Conservation (phyloP, 2,797 vertebrate species). For the Lutjanus campechanus region DNA sequence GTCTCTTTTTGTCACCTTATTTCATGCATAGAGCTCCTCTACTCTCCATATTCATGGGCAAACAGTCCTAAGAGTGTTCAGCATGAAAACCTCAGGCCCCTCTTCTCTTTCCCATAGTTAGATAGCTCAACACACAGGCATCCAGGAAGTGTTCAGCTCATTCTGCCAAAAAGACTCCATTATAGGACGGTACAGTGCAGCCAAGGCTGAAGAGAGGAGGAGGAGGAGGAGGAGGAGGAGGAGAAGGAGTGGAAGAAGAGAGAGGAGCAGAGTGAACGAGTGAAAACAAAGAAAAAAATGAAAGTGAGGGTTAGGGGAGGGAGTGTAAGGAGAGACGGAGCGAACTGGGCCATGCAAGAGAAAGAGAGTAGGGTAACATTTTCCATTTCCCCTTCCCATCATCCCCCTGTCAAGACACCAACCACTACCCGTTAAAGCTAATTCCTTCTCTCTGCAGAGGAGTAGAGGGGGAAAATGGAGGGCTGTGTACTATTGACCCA, state of each 20-base stretch:
- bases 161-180: constrained; percentile 70
- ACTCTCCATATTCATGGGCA: constrained; percentile 28
- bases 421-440: constrained; percentile 54
- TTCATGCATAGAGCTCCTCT: neutral
- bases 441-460: constrained; percentile 56
- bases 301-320: constrained; percentile 45
- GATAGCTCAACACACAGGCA: constrained; percentile 78
- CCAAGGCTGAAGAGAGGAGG: constrained; percentile 40
- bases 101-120: constrained; percentile 72
- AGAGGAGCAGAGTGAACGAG: constrained; percentile 12
- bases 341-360: constrained; percentile 35
- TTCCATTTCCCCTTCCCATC: constrained; percentile 83
- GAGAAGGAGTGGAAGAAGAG: constrained; percentile 12
- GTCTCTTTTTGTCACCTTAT: constrained; percentile 2
- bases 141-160: constrained; percentile 75
- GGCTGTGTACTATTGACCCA: constrained; percentile 70
- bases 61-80: constrained; percentile 43
- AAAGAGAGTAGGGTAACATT: constrained; percentile 74
- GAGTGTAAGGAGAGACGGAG: constrained; percentile 57
- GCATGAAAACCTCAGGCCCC: constrained; percentile 64
- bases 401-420: constrained; percentile 69
- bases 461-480: constrained; percentile 30
- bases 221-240: constrained; percentile 15
- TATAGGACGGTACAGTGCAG: constrained; percentile 34
- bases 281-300: constrained; percentile 17